These are phyloP conservation scores for Clupea harengus DNA, from an alignment of 2,113 vertebrate species.

Conservation along the genomic window DNA sequence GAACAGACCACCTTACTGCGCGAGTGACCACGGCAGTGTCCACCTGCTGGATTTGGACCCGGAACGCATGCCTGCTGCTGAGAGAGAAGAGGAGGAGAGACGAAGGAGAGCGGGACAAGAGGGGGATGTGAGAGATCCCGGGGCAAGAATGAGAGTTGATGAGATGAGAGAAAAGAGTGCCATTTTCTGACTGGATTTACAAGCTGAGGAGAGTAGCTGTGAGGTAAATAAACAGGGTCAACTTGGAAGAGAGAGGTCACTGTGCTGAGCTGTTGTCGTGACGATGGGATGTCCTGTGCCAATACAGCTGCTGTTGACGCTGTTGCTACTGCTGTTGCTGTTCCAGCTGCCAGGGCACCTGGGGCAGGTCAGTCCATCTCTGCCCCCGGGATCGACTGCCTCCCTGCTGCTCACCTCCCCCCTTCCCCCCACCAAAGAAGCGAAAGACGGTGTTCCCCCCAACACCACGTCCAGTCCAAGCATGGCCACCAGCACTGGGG, in stretches of 20 bases:
- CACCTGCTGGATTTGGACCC: background rate
- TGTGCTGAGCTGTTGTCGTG: background rate
- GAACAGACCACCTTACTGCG: background rate
- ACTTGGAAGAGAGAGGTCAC: background rate
- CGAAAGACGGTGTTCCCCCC: slow-evolving; percentile 8
- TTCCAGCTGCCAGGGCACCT: background rate
- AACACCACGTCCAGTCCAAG: slow-evolving; percentile 14
- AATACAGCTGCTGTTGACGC: background rate
- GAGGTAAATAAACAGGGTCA: background rate
- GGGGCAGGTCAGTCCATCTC: slow-evolving; percentile 48
- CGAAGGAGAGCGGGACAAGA: background rate
- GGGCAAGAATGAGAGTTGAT: slow-evolving; percentile 30
- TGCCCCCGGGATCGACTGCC: slow-evolving; percentile 50
- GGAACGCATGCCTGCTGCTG: background rate
- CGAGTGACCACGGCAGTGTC: background rate
- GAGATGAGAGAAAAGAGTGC: slow-evolving; percentile 33
- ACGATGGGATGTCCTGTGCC: background rate
- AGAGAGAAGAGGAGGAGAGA: background rate
- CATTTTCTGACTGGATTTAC: background rate
- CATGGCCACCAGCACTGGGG: background rate
- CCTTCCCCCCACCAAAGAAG: background rate
- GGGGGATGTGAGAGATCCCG: background rate
- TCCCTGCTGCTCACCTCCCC: slow-evolving; percentile 52
- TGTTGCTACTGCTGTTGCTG: background rate
- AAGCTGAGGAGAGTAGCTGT: background rate